Conservation (phyloP, 2,113 vertebrate species). For the Tenrec ecaudatus region DNA sequence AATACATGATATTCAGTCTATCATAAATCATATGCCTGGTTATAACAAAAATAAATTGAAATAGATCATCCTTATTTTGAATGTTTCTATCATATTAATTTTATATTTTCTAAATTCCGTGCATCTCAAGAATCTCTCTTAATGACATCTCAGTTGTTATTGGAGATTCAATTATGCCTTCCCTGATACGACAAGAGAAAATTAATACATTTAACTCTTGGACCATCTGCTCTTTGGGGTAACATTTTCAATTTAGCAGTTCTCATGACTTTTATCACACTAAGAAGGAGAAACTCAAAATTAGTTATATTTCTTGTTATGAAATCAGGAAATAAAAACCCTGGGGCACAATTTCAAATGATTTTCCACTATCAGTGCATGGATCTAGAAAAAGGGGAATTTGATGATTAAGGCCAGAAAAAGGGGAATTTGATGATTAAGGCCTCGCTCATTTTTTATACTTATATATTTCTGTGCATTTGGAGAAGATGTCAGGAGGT, state of each 20-base stretch:
- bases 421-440: background rate
- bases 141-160: conserved; percentile 65
- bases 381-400: background rate
- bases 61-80: conserved; percentile 7
- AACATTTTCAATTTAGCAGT: background rate
- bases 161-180: conserved; percentile 63
- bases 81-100: conserved; percentile 39
- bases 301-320: conserved; percentile 10
- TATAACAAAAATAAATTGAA: conserved; percentile 40
- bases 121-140: conserved; percentile 60
- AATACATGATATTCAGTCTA: conserved; percentile 28
- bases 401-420: background rate
- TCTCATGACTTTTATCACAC: background rate
- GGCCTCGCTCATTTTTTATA: background rate
- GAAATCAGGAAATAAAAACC: background rate
- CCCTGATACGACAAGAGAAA: conserved; percentile 60
- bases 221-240: conserved; percentile 9
- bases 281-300: background rate
- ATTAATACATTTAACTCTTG: conserved; percentile 59
- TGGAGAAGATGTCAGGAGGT: background rate
- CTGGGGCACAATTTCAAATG: background rate
- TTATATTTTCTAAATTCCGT: conserved; percentile 37
- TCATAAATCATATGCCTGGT: background rate
- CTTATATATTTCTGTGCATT: background rate
- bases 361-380: background rate